Evolutionary conservation across 2,797 vertebrate genomes (phyloP), one percentile per base, ranked within the genome.

Genomic region (Sebastes taczanowskii): DNA sequence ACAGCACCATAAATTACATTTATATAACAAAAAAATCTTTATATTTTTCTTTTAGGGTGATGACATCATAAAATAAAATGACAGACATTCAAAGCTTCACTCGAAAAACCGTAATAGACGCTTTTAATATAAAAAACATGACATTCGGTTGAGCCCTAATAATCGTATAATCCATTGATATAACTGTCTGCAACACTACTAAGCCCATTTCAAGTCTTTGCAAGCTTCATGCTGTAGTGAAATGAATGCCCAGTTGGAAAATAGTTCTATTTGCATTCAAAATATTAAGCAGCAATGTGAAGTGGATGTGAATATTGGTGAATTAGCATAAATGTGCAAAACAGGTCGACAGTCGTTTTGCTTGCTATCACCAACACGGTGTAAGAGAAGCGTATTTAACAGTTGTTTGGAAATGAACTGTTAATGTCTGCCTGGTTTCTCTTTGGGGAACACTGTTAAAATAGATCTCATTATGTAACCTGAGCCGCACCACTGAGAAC

Each of bases 401-500:
- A 14, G 11, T 14, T 18, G 22, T 59, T 60, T 79, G 55, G 13
- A 67, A 64, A 60, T 20, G 1, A 79, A 38, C 27, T 46, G 25
- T 27, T 8, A 16, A 3, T 38, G 34, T 58, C 63, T 13, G 56
- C 68, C 29, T 69, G 78, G 23, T 70, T 74, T 35, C 66, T 62
- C 14, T 70, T 29, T 6, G 25, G 77, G 56, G 56, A 71, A 56
- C 6, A 13, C 16, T 35, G 42, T 56, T 82, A 61, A 80, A 82
- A 82, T 58, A 74, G 73, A 69, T 20, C 59, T 56, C 59, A 63
- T 86, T 80, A 80, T 74, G 80, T 29, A 85, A 76, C 77, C 64
- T 38, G 74, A 78, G 73, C 63, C 42, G 38, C 52, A 52, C 35
- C 18, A 2, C 69, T 11, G 46, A 78, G 81, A 76, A 82, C 85